A percentile compares a stretch with the other conserved stretches of the same genome.
phyloP scores from a whole-genome alignment of 2,888 invertebrate genomes.

The Pandemis cinnamomeana region DNA sequence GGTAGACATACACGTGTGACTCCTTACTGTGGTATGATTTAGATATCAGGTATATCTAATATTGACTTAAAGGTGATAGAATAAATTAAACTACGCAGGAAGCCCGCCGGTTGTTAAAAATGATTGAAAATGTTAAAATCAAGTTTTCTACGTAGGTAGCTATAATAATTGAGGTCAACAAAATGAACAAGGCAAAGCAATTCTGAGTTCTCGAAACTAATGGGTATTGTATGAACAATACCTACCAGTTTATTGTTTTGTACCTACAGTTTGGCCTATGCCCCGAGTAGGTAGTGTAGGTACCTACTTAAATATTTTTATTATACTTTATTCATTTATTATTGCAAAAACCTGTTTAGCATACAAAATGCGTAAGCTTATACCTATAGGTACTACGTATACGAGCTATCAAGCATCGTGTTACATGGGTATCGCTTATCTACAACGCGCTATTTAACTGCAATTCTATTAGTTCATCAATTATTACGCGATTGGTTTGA shows the following conservation, averaged over 20 bases:
- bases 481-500: neutral
- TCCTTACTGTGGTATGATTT: too few species aligned
- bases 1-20: neutral
- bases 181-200: too few species aligned
- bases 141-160: too few species aligned
- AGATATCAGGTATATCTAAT: too few species aligned
- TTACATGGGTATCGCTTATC: constrained; percentile 7
- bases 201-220: neutral
- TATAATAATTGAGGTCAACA: too few species aligned
- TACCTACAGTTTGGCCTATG: neutral
- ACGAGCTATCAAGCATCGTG: neutral
- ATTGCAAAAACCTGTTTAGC: constrained; percentile 18
- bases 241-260: neutral
- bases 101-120: too few species aligned
- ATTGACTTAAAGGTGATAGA: too few species aligned
- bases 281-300: neutral
- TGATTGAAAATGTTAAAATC: too few species aligned
- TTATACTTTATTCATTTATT: neutral
- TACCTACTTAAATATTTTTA: neutral
- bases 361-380: constrained; percentile 2
- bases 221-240: neutral
- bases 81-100: too few species aligned
- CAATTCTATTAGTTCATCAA: neutral
- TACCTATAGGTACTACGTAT: neutral
- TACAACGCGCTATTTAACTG: neutral